Conservation (phyloP, 1,140 invertebrate species). For the Rhagoletis pomonella region DNA sequence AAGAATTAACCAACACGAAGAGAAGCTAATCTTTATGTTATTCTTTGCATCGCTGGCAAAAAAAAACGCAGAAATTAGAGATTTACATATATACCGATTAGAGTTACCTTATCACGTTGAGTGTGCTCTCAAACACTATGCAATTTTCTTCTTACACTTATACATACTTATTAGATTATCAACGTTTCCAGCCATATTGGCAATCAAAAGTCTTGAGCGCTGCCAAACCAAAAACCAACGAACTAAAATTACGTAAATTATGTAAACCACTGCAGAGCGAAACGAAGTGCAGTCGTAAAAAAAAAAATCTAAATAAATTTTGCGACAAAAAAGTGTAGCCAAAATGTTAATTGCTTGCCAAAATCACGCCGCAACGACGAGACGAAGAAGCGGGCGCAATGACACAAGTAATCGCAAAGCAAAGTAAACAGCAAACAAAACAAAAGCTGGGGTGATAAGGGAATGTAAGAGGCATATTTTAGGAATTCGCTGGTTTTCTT, state of each 20-base stretch:
- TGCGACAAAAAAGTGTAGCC: conserved; percentile 44
- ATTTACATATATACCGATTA: too few relatives aligned
- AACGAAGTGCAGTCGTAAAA: conserved; percentile 7
- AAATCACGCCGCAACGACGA: neutral
- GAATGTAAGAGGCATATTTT: neutral
- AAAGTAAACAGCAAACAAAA: neutral
- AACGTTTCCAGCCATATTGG: neutral
- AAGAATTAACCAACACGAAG: too few relatives aligned
- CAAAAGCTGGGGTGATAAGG: neutral
- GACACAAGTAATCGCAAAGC: neutral
- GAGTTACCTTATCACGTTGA: too few relatives aligned
- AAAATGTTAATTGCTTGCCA: conserved; percentile 50
- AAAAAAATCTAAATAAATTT: conserved; percentile 28
- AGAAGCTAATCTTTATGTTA: too few relatives aligned
- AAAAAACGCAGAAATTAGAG: too few relatives aligned
- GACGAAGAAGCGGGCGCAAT: neutral
- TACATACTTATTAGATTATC: conserved; percentile 19
- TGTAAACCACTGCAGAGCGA: conserved; percentile 39
- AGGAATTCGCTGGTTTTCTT: neutral
- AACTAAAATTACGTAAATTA: conserved; percentile 43
- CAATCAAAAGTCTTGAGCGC: conserved; percentile 21
- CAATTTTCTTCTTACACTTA: neutral
- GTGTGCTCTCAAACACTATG: neutral
- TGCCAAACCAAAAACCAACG: conserved; percentile 43
- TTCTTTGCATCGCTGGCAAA: too few relatives aligned